Evolutionary conservation across 2,888 invertebrate genomes (phyloP).

Genomic region (Acrocyrtus sp.): DNA sequence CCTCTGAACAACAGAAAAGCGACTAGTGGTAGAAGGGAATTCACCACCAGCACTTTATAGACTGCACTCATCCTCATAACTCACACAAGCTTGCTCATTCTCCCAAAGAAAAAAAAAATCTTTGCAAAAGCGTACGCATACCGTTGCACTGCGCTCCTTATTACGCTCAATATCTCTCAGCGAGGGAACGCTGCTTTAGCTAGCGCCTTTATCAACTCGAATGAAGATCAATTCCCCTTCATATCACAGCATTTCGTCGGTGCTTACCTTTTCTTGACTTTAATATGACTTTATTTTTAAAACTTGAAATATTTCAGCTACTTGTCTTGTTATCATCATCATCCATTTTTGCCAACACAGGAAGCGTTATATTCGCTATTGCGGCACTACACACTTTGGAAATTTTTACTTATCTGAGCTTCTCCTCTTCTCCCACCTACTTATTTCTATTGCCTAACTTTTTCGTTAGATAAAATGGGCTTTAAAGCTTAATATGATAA

Average conservation of each 20-base stretch:
- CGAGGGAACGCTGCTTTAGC: not conserved
- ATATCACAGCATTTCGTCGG: not conserved
- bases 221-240: not conserved
- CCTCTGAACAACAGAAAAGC: conserved; percentile 47
- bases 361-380: no score
- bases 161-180: no score
- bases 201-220: not conserved
- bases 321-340: no score
- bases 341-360: no score
- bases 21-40: conserved; percentile 32
- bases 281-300: not conserved
- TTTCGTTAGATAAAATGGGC: not conserved
- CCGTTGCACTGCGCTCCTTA: no score
- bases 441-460: not conserved
- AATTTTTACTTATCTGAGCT: not conserved
- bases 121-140: not conserved
- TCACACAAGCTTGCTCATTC: not conserved
- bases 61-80: not conserved
- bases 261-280: not conserved
- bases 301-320: not conserved
- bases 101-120: not conserved
- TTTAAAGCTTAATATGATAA: not conserved
- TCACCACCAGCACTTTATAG: conserved; percentile 29
- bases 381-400: no score
- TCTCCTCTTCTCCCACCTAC: not conserved